Evolutionary conservation across 2,888 invertebrate genomes (phyloP), one percentile per base, ranked within the genome.

Genomic region (Pyrochroa serraticornis): DNA sequence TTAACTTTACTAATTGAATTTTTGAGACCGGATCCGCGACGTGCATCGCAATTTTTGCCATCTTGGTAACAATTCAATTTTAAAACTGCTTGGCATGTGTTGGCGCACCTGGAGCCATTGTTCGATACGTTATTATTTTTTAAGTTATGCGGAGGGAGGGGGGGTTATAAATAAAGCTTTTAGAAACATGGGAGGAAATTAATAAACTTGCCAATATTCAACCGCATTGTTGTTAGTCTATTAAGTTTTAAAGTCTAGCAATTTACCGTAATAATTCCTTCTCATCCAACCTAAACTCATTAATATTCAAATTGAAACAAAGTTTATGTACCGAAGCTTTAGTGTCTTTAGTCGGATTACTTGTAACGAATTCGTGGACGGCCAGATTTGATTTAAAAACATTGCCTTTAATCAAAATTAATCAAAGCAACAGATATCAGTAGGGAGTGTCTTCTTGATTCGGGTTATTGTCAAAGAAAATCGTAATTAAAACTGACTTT

Each of bases 141-240:
- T 47, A 8, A 32, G n/a, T 5, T 8, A 12, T 2, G 3, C 6
- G 6, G 3, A 10, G n/a, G n/a, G 2, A 9, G 2, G 3, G 36
- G 3, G 36, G 3, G 2, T 6, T 47, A 54, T 47, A 41, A 47
- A 44, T 45, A 33, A 35, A 35, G 10, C n/a, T 10, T 35, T 6
- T 9, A 10, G 36, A 35, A 6, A 35, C 36, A 35, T 35, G 2
- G n/a, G 10, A 35, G 9, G 36, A 35, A 9, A 35, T 9, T 35
- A 35, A 46, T 31, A 12, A 3, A 46, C 7, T 10, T 13, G 10
- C 9, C 13, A 10, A 39, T 14, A 3, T 37, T 13, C 9, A 37
- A 38, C 39, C 37, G n/a, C 50, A 43, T 22, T 35, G 34, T 43
- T 51, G 36, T 43, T 35, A 35, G 35, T 43, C 35, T 51, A 36